These are phyloP conservation scores for Nomada fabriciana DNA, from an alignment of 2,888 invertebrate species.

Conservation along the genomic window DNA sequence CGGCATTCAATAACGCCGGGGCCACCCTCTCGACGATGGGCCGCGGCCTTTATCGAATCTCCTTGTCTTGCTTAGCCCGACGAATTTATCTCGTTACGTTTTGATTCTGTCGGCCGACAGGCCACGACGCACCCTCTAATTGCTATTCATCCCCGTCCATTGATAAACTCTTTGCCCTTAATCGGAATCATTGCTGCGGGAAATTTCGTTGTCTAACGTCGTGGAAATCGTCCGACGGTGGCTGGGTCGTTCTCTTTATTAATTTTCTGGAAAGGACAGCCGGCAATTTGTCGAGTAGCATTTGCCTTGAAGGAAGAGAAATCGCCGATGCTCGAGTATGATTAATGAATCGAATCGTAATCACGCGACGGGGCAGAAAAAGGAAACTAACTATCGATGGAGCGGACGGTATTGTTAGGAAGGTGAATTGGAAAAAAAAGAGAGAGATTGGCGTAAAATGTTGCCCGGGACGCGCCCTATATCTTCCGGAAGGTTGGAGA, in stretches of 20 bases:
- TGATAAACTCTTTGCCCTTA: conserved; percentile 73
- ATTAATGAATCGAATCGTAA: background rate
- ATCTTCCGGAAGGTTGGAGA: conserved; percentile 37
- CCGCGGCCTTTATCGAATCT: conserved; percentile 57
- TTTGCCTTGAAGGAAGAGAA: too few relatives aligned
- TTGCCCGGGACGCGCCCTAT: conserved; percentile 25
- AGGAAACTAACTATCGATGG: background rate
- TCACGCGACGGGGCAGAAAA: background rate
- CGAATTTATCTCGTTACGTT: conserved; percentile 74
- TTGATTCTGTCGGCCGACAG: conserved; percentile 70
- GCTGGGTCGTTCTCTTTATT: conserved; percentile 25
- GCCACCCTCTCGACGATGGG: conserved; percentile 43
- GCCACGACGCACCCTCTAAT: conserved; percentile 68
- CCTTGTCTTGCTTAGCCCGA: conserved; percentile 45
- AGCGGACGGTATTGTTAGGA: background rate
- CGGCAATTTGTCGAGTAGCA: background rate
- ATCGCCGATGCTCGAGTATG: background rate
- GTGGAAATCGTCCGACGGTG: background rate
- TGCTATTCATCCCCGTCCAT: conserved; percentile 70
- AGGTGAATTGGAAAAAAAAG: background rate
- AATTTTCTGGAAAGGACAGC: conserved; percentile 4
- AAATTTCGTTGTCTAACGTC: conserved; percentile 45
- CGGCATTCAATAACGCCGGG: conserved; percentile 80
- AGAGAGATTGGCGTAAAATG: background rate
- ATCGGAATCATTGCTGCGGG: conserved; percentile 63